Conservation (phyloP, 2,888 invertebrate genomes). For the Nomada fucata region DNA sequence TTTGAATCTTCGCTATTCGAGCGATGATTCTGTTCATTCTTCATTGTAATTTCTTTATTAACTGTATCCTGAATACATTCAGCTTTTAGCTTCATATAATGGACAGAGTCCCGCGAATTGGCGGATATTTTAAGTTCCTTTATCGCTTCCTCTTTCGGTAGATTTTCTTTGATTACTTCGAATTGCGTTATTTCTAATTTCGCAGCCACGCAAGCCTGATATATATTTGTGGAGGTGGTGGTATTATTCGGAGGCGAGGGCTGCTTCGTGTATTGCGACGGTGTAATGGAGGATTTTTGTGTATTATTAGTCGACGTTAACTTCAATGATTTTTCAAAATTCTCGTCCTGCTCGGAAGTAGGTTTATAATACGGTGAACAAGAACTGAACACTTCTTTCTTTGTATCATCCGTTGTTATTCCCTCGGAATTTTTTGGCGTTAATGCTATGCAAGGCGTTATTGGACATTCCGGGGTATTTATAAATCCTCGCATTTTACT, state of each 20-base stretch:
- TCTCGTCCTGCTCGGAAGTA: constrained; percentile 53
- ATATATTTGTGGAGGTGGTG: constrained; percentile 4
- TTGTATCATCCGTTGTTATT: constrained; percentile 59
- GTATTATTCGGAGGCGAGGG: background rate
- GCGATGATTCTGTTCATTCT: constrained; percentile 15
- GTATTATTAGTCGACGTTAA: background rate
- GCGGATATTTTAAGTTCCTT: constrained; percentile 77
- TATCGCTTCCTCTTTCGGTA: constrained; percentile 76
- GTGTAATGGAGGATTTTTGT: constrained; percentile 18
- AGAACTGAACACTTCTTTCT: constrained; percentile 68
- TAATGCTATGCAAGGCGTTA: constrained; percentile 78
- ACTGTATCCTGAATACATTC: background rate
- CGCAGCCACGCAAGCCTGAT: constrained; percentile 37
- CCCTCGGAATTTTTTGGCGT: constrained; percentile 76
- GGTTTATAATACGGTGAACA: constrained; percentile 78
- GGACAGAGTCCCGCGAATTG: constrained; percentile 59
- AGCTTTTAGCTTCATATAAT: constrained; percentile 4
- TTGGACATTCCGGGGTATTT: constrained; percentile 81
- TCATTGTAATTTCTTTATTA: background rate
- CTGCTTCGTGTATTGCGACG: constrained; percentile 26
- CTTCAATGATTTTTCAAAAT: constrained; percentile 20
- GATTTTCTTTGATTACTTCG: constrained; percentile 80
- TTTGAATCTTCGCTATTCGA: constrained; percentile 71
- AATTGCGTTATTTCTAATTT: constrained; percentile 79
- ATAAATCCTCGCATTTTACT: constrained; percentile 76